Evolutionary conservation across 1,140 invertebrate genomes (phyloP), one percentile per base, ranked within the genome.

Genomic region (Dendrolimus kikuchii): DNA sequence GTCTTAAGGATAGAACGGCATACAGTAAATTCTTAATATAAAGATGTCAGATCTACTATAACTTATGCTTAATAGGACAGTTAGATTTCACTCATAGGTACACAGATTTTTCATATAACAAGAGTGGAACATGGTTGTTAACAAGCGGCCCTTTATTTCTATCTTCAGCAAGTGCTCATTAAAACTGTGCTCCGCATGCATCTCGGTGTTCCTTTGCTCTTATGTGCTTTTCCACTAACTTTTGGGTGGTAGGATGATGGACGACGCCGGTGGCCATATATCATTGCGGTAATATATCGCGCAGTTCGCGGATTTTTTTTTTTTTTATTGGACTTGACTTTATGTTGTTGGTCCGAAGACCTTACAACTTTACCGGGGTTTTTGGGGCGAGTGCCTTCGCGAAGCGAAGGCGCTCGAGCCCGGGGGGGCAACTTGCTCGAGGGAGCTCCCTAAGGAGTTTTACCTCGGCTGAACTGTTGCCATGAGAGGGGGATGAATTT

Each of bases 161-260:
- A 77, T 85, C 78, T 79, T 74, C 79, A 65, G 74, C 76, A 67
- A 74, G 64, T 77, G 74, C 81, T 85, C 80, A 85, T 85, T 85
- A 85, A 83, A 85, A 70, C 71, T 59, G 59, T 69, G 70, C 62
- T 73, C 63, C 63, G 57, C 56, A 23, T 23, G 49, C 51, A 59
- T 63, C 58, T 59, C 60, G 58, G 49, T 53, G 53, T 81, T 70
- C 57, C 80, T 83, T 82, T 79, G 68, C 65, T 75, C 61, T 49
- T 55, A 48, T 40, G 52, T 57, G 74, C 53, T 83, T 76, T 85
- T 77, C 77, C 75, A 65, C 80, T 81, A 81, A 85, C 78, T 82
- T 86, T 86, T 74, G 82, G 80, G 82, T 83, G 77, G 82, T 82
- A 75, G 80, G 60, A 80, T 81, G 80, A 86, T 83, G 77, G 61